These are phyloP conservation scores for Hypanus sabinus DNA, from an alignment of 2,113 vertebrate species.

Conservation along the genomic window DNA sequence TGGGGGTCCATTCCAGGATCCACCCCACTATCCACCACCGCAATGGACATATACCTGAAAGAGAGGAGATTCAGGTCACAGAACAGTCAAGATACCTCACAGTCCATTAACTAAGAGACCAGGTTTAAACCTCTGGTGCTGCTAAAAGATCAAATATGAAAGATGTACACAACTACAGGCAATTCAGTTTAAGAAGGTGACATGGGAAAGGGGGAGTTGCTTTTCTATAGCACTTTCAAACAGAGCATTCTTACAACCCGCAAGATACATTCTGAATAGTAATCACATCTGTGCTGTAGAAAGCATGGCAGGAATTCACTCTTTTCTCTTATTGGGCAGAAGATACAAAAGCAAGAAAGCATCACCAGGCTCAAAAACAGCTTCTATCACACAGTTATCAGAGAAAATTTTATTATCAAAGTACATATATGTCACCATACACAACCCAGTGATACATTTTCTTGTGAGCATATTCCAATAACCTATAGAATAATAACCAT, in stretches of 20 bases:
- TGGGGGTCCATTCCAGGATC: constrained; percentile 39
- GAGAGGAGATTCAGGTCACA: constrained; percentile 36
- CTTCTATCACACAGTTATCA: no score
- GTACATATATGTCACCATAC: no score
- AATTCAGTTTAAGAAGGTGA: not conserved
- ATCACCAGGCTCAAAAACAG: no score
- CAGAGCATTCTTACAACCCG: not conserved
- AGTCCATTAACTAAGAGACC: not conserved
- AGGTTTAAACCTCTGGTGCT: not conserved
- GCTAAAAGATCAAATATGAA: not conserved
- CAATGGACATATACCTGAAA: constrained; percentile 79
- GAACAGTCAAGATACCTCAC: not conserved
- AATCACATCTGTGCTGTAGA: not conserved
- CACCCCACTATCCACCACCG: constrained; percentile 51
- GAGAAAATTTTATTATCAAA: no score
- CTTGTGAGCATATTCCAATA: no score
- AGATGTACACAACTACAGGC: not conserved
- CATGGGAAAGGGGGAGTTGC: not conserved
- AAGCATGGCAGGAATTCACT: no score
- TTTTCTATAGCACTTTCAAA: not conserved
- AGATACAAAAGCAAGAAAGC: no score
- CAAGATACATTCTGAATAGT: not conserved
- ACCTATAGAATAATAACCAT: no score
- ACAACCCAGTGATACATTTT: no score
- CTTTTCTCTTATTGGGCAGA: no score